These are phyloP conservation scores for Sardina pilchardus DNA, from an alignment of 2,113 vertebrate species.

Conservation along the genomic window DNA sequence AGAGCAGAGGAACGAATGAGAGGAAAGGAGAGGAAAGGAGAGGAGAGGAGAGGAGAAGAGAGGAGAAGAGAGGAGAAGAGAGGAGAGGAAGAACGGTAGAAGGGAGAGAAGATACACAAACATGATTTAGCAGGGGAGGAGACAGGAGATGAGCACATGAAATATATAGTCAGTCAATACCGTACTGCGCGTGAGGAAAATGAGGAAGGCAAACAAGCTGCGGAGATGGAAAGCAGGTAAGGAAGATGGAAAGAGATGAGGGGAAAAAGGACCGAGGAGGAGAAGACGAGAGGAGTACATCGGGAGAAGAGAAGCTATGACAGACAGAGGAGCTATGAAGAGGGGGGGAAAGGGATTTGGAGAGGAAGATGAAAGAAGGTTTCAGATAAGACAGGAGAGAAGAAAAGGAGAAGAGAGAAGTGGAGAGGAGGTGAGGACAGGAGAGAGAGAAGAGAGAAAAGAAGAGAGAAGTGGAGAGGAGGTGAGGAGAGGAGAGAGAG, in stretches of 20 bases:
- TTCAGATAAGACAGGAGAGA: not conserved
- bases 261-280: too few relatives aligned
- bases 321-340: too few relatives aligned
- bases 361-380: too few relatives aligned
- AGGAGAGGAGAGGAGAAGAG: not conserved
- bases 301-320: too few relatives aligned
- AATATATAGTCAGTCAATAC: too few relatives aligned
- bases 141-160: not conserved
- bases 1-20: not conserved
- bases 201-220: too few relatives aligned
- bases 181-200: too few relatives aligned
- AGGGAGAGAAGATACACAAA: not conserved
- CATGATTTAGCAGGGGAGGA: not conserved
- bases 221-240: too few relatives aligned
- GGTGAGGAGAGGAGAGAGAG: not conserved
- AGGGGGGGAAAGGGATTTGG: too few relatives aligned
- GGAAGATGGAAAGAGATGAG: too few relatives aligned
- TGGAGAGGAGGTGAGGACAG: not conserved
- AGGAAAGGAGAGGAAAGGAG: not conserved
- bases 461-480: not conserved
- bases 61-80: not conserved
- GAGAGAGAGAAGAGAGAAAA: too few relatives aligned
- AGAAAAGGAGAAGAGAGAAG: not conserved
- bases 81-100: not conserved
- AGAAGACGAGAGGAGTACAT: too few relatives aligned